Evolutionary conservation across 2,888 invertebrate species (phyloP), one percentile per base, ranked within the genome.

Genomic region (Hirtodrosophila histrioides): DNA sequence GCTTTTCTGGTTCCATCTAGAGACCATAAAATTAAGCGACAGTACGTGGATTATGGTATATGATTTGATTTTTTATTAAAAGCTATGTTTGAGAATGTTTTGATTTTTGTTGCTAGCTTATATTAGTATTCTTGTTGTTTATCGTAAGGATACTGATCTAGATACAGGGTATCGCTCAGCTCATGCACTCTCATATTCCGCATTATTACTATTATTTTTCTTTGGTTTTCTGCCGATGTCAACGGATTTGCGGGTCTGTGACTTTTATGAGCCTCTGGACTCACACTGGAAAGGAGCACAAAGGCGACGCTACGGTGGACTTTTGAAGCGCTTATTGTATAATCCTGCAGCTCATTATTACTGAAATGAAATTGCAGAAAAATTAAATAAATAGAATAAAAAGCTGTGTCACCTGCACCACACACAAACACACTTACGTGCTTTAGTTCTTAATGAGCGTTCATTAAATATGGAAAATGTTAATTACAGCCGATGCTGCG

Each of bases 291-390:
- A 48, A 17, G 35, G 4, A 10, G n/a, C 27, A 29, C 36, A 41
- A 51, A 45, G 33, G 41, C 7, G 35, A 10, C 3, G 31, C 8
- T 0, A 31, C 33, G 44, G 33, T 44, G 50, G 50, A 54, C 64
- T 65, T 62, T 63, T 60, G 41, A 54, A 58, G 58, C 57, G 63
- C 64, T 65, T 77, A 82, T 72, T 67, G 44, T 48, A 49, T 82
- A 78, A 79, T 70, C 78, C 75, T 39, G 62, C 17, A 65, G 79
- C 72, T 79, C 75, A 82, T 83, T 82, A 72, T 82, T 63, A 78
- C 17, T 17, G 17, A 17, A 82, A 72, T 68, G 69, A 69, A 71
- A 69, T 80, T 62, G 67, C 73, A 75, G 67, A 57, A 78, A 72
- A 75, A 77, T 77, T 49, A 50, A 41, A 48, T 24, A 41, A 53